These are phyloP conservation scores for Harlomillsia oculata DNA, from an alignment of 1,140 invertebrate genomes.

Conservation along the genomic window DNA sequence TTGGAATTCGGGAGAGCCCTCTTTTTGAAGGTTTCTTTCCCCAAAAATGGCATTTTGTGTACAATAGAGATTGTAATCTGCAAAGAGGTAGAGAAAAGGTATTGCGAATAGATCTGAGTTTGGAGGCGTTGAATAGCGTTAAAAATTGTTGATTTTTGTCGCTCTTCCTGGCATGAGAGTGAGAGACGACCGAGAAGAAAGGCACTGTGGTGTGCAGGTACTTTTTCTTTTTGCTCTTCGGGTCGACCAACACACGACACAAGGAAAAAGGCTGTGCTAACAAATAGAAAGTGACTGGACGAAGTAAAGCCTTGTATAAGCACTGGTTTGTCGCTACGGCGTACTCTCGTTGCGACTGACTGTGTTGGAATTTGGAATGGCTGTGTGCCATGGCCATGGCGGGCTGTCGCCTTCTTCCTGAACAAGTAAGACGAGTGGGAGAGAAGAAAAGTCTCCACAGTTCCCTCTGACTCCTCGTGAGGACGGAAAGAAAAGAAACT, in stretches of 20 bases:
- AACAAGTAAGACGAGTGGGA: not conserved
- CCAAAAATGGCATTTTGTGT: conserved; percentile 36
- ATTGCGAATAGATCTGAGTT: conserved; percentile 25
- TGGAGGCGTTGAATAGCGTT: conserved; percentile 36
- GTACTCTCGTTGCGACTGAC: no score
- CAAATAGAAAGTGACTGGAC: conserved; percentile 8
- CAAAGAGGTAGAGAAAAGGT: conserved; percentile 33
- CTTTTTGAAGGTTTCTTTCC: conserved; percentile 33
- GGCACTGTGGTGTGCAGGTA: conserved; percentile 1
- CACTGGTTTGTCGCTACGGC: no score
- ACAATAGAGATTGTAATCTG: conserved; percentile 37
- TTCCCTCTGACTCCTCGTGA: not conserved
- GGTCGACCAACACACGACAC: not conserved
- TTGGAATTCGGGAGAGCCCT: conserved; percentile 32
- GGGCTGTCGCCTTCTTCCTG: not conserved
- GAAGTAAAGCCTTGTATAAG: no score
- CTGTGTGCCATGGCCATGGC: no score
- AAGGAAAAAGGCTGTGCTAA: not conserved
- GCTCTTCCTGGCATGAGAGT: conserved; percentile 13
- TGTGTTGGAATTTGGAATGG: no score
- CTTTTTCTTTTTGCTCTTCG: conserved; percentile 10
- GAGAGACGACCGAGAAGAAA: not conserved
- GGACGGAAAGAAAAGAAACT: conserved; percentile 34
- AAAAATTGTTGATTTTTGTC: conserved; percentile 38
- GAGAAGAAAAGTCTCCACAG: not conserved